These are phyloP conservation scores for Pogonocherus hispidulus DNA, from an alignment of 2,888 invertebrate genomes.

Conservation along the genomic window DNA sequence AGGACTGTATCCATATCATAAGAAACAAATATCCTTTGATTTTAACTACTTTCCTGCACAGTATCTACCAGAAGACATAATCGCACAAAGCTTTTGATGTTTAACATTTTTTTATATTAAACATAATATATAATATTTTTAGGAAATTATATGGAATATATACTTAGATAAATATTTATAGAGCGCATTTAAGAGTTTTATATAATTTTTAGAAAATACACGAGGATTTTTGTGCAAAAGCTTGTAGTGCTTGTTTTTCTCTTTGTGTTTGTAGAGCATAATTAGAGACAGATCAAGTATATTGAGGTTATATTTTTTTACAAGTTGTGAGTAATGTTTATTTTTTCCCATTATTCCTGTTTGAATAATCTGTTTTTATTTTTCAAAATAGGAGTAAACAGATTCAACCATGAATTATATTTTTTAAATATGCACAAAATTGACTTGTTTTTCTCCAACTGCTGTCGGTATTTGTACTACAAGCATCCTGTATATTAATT, in stretches of 20 bases:
- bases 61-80: neutral
- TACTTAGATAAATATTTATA: neutral
- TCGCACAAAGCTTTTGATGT: constrained; percentile 12
- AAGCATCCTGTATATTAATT: too few species aligned
- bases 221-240: neutral
- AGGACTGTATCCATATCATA: constrained; percentile 3
- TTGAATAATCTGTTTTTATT: too few species aligned
- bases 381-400: too few species aligned
- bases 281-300: neutral
- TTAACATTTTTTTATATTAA: neutral
- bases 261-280: neutral
- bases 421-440: too few species aligned
- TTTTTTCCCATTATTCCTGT: too few species aligned
- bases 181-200: neutral
- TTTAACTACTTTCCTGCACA: neutral
- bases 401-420: too few species aligned
- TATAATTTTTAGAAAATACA: neutral
- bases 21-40: neutral
- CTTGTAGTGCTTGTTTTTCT: neutral
- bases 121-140: neutral
- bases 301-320: neutral
- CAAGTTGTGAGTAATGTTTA: too few species aligned
- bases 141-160: neutral
- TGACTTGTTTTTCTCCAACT: too few species aligned
- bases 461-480: too few species aligned